Base-by-base conservation (phyloP, 2,888 invertebrate species). In the Notodonta ziczac region DNA sequence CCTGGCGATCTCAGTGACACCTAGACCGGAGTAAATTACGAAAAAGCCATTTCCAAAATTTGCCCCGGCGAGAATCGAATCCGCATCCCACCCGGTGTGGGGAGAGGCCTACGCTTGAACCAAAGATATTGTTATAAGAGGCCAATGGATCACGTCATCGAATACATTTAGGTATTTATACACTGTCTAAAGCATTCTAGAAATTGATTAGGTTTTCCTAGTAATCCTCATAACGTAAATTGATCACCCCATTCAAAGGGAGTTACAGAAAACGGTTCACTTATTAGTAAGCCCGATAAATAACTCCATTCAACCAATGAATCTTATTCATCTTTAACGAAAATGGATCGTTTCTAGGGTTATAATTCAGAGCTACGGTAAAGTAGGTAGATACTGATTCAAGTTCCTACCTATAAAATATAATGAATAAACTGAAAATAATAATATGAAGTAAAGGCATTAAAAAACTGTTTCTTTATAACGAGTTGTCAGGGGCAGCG, bases 401-500 rank as follows among this genome's bases (percentile, higher is more conserved):
- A 46, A 46, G 46, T 46, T 24, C 24, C 24, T 24, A 24, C 24
- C 24, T 24, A n/a, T 13, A n/a, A 46, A 46, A n/a, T 46, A 5
- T 46, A 46, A 46, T 46, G 13, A 46, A 46, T n/a, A n/a, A 16
- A n/a, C 16, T 16, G 50, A n/a, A 48, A 46, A 50, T 16, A 16
- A n/a, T 14, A 46, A 50, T 16, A 16, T 50, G 6, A 48, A 48
- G 9, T 12, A 8, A n/a, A 48, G 14, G 16, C 3, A 5, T 12
- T 0, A 69, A 58, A n/a, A 58, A 60, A 60, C 13, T 52, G 24
- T 52, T 32, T 61, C 58, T 66, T 66, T 48, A 10, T 62, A 50
- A 63, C 56, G 67, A 73, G 54, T 63, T 73, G 74, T 73, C 74
- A 67, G 50, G 46, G 50, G 54, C 75, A 73, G 58, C 3, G n/a